phyloP scores from a whole-genome alignment of 2,797 vertebrate species.

The Tauraco hartlaubi region DNA sequence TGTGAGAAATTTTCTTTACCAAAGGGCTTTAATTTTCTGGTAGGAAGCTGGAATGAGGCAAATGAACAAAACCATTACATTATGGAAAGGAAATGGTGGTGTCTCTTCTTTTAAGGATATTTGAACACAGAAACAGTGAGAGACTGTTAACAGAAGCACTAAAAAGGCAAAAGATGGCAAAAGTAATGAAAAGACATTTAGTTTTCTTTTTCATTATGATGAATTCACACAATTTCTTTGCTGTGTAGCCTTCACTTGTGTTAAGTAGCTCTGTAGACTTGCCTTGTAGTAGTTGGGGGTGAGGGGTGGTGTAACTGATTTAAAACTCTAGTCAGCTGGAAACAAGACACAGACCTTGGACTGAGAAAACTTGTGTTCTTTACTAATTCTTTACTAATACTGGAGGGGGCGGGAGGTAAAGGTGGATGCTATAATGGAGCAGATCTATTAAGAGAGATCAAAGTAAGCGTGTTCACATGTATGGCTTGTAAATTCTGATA shows the following conservation, averaged over 20 bases:
- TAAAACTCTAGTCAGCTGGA: background rate
- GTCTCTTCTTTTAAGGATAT: background rate
- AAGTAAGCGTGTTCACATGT: background rate
- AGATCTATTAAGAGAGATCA: background rate
- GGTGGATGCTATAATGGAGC: background rate
- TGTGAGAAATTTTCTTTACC: background rate
- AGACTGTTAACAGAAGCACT: background rate
- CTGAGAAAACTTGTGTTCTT: background rate
- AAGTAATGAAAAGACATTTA: background rate
- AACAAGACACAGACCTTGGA: background rate
- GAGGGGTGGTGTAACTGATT: background rate
- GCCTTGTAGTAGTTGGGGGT: background rate
- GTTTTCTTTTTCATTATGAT: background rate
- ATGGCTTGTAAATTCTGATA: background rate
- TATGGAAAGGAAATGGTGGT: background rate
- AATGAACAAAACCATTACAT: background rate
- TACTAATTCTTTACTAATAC: background rate
- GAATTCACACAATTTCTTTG: background rate
- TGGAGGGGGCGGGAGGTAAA: fast-evolving
- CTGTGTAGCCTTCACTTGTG: background rate
- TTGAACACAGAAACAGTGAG: background rate
- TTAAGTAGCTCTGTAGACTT: background rate
- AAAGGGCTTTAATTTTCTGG: background rate
- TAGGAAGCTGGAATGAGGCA: background rate
- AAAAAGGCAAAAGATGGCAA: background rate